A percentile compares a stretch with the other conserved stretches of the same genome.
Evolutionary conservation across 2,113 vertebrate genomes (phyloP).

Genomic region (Poicephalus gulielmi): DNA sequence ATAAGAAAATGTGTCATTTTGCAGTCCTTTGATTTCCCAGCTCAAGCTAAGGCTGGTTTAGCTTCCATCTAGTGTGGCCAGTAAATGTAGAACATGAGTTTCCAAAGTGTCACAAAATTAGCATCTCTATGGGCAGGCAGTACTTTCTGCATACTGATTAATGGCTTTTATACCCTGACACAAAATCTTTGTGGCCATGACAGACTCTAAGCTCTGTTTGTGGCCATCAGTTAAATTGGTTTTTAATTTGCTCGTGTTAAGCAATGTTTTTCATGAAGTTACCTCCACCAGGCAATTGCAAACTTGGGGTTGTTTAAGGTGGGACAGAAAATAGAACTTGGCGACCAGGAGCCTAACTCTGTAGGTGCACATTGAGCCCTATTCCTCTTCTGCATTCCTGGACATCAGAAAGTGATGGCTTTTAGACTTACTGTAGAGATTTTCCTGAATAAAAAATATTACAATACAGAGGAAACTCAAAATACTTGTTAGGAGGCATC

Average conservation of each 20-base stretch:
- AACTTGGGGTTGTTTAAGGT: not conserved
- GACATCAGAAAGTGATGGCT: not conserved
- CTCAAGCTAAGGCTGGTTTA: constrained; percentile 68
- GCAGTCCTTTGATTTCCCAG: constrained; percentile 39
- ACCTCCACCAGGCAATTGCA: constrained; percentile 7
- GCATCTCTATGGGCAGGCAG: constrained; percentile 85
- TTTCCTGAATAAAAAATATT: not conserved
- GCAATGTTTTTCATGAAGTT: not conserved
- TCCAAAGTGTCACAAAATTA: constrained; percentile 82
- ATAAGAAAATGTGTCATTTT: constrained; percentile 52
- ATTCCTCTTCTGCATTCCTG: not conserved
- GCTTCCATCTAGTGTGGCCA: constrained; percentile 76
- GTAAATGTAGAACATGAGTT: constrained; percentile 83
- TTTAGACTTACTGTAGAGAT: not conserved
- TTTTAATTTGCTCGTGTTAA: constrained; percentile 61
- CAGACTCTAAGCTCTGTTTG: constrained; percentile 82
- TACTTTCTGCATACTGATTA: constrained; percentile 88
- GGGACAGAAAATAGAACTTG: not conserved
- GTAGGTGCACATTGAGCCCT: not conserved
- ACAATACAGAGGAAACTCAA: not conserved
- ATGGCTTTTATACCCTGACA: constrained; percentile 83
- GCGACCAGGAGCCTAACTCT: not conserved
- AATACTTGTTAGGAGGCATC: not conserved
- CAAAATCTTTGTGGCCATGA: constrained; percentile 85
- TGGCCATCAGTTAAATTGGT: constrained; percentile 72